Conservation (phyloP, 2,888 invertebrate species). For the Leptopilina myrica region DNA sequence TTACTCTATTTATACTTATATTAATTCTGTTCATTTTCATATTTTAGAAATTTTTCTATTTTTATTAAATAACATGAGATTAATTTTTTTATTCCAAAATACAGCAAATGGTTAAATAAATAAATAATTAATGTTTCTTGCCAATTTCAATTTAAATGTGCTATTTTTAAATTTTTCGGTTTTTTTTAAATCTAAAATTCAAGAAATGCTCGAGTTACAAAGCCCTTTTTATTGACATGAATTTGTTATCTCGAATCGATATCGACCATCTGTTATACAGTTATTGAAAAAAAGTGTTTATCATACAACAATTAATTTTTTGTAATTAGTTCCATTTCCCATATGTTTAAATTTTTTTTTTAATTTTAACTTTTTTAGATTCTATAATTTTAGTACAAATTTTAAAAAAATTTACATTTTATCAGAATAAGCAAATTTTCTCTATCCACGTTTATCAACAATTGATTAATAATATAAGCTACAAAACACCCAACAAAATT, state of each 20-base stretch:
- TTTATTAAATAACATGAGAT: too few relatives aligned
- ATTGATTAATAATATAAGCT: too few relatives aligned
- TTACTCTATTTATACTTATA: too few relatives aligned
- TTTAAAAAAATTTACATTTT: background rate
- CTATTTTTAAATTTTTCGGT: background rate
- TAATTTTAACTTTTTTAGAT: too few relatives aligned
- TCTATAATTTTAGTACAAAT: too few relatives aligned
- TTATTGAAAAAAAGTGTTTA: background rate
- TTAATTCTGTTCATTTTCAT: too few relatives aligned
- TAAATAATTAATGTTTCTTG: too few relatives aligned
- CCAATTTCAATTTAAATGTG: background rate
- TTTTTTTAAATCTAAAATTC: background rate
- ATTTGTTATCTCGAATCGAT: constrained; percentile 11
- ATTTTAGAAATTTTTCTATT: too few relatives aligned
- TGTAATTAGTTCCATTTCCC: background rate
- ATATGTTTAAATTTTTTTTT: background rate
- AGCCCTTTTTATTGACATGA: constrained; percentile 14
- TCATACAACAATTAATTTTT: background rate
- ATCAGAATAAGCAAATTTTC: background rate
- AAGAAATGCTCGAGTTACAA: background rate
- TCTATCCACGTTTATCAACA: too few relatives aligned
- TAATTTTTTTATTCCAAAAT: too few relatives aligned
- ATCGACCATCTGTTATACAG: constrained; percentile 12
- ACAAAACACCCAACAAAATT: too few relatives aligned
- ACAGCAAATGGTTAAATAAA: too few relatives aligned